phyloP scores from a whole-genome alignment of 2,113 vertebrate genomes.

The Pseudorectes ferrugineus region DNA sequence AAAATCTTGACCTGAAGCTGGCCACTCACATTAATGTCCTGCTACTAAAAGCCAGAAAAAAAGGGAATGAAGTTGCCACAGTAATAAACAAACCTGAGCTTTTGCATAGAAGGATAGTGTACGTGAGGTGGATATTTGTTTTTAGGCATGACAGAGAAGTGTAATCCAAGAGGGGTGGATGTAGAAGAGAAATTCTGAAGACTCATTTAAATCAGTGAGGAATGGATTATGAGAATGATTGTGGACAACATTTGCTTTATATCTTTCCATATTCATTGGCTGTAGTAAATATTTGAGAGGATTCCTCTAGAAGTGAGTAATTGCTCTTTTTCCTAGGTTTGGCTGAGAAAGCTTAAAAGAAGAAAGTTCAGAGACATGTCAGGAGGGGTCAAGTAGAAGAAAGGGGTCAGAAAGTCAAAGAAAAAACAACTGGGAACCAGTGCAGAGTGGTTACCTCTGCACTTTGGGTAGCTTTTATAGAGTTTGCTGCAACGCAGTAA shows the following conservation, averaged over 20 bases:
- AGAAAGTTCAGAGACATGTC: not conserved
- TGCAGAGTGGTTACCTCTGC: not conserved
- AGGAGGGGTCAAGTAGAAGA: not conserved
- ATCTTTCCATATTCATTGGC: not conserved
- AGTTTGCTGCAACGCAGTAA: not conserved
- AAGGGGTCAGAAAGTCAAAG: not conserved
- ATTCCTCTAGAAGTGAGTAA: fast-evolving
- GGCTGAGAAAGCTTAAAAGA: not conserved
- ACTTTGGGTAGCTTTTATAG: not conserved
- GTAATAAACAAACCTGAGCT: not conserved
- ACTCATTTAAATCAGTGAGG: not conserved
- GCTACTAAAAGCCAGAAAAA: not conserved
- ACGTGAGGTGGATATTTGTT: not conserved
- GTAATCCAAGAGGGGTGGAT: not conserved
- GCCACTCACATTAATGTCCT: not conserved
- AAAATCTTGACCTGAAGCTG: not conserved
- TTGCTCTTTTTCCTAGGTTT: not conserved
- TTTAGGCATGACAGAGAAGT: not conserved
- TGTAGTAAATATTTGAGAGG: not conserved
- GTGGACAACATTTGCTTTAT: not conserved
- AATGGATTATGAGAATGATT: not conserved
- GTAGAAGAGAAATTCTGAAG: not conserved
- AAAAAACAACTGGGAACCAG: not conserved
- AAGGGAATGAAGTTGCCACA: not conserved
- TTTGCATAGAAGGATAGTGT: not conserved